Evolutionary conservation across 2,113 vertebrate genomes (phyloP).

Genomic region (Nothoprocta pentlandii): DNA sequence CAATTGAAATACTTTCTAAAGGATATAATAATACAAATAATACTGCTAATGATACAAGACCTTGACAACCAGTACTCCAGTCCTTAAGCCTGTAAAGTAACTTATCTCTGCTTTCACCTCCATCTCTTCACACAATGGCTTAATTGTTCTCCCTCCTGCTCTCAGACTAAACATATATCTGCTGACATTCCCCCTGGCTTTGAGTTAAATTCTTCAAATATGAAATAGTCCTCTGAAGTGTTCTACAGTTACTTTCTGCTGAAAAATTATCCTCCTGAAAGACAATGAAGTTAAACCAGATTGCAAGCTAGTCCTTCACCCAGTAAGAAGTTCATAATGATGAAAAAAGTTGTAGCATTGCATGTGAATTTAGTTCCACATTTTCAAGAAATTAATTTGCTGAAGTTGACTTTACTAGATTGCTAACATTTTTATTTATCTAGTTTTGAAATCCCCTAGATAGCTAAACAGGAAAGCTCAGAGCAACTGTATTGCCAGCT

Average conservation of each 20-base stretch:
- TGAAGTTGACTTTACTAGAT: neutral
- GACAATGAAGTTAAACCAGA: neutral
- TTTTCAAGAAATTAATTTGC: neutral
- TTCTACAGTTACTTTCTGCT: neutral
- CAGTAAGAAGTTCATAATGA: neutral
- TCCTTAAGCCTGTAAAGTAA: neutral
- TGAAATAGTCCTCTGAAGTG: neutral
- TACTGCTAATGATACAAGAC: neutral
- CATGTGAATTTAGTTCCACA: neutral
- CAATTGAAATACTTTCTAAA: neutral
- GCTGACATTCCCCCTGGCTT: neutral
- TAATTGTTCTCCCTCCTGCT: neutral
- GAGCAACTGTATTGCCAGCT: neutral
- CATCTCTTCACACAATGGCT: neutral
- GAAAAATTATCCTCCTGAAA: constrained; percentile 13
- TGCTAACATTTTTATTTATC: neutral
- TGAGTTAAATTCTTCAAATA: neutral
- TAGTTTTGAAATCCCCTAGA: neutral
- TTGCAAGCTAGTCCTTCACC: neutral
- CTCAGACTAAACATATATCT: constrained; percentile 12
- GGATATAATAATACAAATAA: neutral
- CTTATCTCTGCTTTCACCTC: neutral
- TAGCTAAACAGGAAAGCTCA: neutral
- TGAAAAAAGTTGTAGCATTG: neutral
- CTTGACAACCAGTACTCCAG: neutral